Percentiles rank a stretch among this genome's conserved stretches.
These are phyloP conservation scores for Petrocephalus microphthalmus DNA, from an alignment of 2,113 vertebrate genomes.

Conservation along the genomic window DNA sequence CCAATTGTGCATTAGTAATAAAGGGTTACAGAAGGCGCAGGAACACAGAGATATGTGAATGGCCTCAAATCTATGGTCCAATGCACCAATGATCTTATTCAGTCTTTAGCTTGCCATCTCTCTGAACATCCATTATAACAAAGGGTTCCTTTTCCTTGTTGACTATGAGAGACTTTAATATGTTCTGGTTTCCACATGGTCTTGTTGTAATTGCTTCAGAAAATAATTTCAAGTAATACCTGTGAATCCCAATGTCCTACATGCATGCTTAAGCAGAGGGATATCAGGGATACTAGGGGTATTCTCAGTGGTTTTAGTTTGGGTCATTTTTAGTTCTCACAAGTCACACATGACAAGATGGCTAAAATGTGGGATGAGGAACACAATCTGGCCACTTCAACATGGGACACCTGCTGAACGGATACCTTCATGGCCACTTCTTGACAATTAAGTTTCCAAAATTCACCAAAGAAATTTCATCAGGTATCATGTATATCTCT, in stretches of 20 bases:
- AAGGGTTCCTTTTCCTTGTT: neutral
- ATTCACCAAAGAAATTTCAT: neutral
- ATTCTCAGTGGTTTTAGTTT: neutral
- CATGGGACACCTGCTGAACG: neutral
- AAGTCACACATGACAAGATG: neutral
- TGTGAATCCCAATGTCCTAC: neutral
- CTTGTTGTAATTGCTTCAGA: constrained; percentile 1
- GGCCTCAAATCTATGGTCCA: neutral
- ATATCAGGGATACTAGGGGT: neutral
- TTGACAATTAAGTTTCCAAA: neutral
- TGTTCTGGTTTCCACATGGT: neutral
- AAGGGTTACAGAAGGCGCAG: neutral
- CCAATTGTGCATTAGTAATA: neutral
- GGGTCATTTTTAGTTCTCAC: constrained; percentile 8
- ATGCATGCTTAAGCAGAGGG: constrained; percentile 2
- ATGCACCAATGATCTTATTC: neutral
- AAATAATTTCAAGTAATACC: neutral
- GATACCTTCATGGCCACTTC: neutral
- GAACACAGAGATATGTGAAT: neutral
- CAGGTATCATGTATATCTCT: neutral
- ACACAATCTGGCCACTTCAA: neutral
- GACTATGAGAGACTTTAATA: neutral
- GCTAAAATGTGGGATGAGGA: neutral
- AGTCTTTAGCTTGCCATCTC: neutral
- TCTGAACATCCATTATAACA: neutral